phyloP scores from a whole-genome alignment of 2,797 vertebrate species.

The Calcarius lapponicus region DNA sequence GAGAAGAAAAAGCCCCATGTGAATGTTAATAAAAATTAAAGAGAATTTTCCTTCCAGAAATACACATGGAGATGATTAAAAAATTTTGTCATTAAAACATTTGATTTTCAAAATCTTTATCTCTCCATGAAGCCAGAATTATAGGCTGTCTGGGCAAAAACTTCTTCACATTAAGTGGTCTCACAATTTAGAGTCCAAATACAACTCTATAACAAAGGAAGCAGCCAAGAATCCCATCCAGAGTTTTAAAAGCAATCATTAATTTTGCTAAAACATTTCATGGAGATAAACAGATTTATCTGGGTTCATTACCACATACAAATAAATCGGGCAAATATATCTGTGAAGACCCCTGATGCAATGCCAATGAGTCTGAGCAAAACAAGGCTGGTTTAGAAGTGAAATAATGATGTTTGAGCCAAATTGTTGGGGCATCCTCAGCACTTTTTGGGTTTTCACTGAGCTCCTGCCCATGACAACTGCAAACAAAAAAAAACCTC shows the following conservation, averaged over 20 bases:
- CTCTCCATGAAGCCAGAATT: not conserved
- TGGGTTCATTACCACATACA: not conserved
- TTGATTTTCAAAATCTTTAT: not conserved
- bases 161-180: not conserved
- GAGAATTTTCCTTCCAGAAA: not conserved
- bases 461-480: not conserved
- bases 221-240: constrained; percentile 21
- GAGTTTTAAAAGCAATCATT: not conserved
- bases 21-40: not conserved
- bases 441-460: not conserved
- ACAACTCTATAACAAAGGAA: not conserved
- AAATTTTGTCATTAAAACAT: not conserved
- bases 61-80: not conserved
- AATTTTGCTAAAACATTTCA: not conserved
- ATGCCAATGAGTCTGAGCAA: not conserved
- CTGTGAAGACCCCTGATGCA: not conserved
- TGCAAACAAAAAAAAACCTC: not conserved
- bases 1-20: not conserved
- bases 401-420: not conserved
- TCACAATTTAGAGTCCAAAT: not conserved
- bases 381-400: not conserved
- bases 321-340: not conserved
- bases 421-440: not conserved
- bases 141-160: not conserved
- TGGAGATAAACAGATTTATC: not conserved